Conservation (phyloP, 2,888 invertebrate species). For the Agrotis ipsilon region DNA sequence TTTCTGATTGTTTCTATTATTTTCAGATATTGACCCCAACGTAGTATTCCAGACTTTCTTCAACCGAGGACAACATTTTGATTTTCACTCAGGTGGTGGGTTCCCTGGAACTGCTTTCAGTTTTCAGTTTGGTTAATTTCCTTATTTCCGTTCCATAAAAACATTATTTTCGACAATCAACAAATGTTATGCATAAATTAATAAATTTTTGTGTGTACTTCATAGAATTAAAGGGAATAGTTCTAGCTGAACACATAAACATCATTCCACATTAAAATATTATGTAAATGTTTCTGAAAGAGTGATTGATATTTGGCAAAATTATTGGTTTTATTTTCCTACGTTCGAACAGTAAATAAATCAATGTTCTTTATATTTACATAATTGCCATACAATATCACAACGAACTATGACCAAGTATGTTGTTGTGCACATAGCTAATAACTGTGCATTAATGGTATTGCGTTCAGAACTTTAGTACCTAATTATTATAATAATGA, state of each 20-base stretch:
- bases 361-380: slow-evolving; percentile 32
- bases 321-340: slow-evolving; percentile 57
- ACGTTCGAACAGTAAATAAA: slow-evolving; percentile 18
- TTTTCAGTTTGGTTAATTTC: slow-evolving; percentile 93
- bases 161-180: slow-evolving; percentile 52
- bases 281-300: slow-evolving; percentile 55
- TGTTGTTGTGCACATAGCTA: slow-evolving; percentile 38
- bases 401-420: slow-evolving; percentile 46
- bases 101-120: slow-evolving; percentile 92
- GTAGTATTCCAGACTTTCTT: slow-evolving; percentile 97
- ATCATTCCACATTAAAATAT: slow-evolving; percentile 68
- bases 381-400: slow-evolving; percentile 40
- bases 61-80: slow-evolving; percentile 91
- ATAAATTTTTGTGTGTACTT: slow-evolving; percentile 58
- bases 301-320: slow-evolving; percentile 51
- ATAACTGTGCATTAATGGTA: slow-evolving; percentile 41
- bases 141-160: slow-evolving; percentile 34
- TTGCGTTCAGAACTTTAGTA: slow-evolving; percentile 64
- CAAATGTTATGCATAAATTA: slow-evolving; percentile 57
- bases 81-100: slow-evolving; percentile 88
- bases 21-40: slow-evolving; percentile 95
- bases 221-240: slow-evolving; percentile 58
- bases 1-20: slow-evolving; percentile 57
- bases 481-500: slow-evolving; percentile 77
- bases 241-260: slow-evolving; percentile 58